Conservation (phyloP, 2,113 vertebrate genomes). For the Aptenodytes forsteri region DNA sequence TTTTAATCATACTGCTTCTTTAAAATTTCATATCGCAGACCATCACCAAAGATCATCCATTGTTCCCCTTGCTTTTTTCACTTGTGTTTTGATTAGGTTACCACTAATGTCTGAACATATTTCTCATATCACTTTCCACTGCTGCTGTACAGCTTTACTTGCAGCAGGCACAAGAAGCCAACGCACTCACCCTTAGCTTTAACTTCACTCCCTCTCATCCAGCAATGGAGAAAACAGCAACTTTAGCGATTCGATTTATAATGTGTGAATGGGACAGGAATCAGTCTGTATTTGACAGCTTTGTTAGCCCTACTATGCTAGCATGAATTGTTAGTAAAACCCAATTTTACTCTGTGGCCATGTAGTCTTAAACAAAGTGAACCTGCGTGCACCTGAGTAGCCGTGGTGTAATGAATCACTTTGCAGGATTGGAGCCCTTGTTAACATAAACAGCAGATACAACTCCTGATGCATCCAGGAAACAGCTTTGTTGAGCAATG, state of each 20-base stretch:
- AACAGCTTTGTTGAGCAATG: background rate
- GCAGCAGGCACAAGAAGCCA: background rate
- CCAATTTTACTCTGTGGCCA: background rate
- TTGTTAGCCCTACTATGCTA: background rate
- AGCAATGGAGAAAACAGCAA: background rate
- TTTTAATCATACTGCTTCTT: background rate
- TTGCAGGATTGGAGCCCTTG: background rate
- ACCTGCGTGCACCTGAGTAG: background rate
- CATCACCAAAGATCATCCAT: background rate
- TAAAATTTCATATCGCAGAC: background rate
- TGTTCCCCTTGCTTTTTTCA: conserved; percentile 8
- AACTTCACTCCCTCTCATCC: background rate
- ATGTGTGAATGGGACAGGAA: background rate
- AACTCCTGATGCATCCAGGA: background rate
- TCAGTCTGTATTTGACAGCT: background rate
- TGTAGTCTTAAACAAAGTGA: background rate
- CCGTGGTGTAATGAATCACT: background rate
- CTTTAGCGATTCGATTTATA: background rate
- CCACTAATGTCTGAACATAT: background rate
- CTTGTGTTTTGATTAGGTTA: background rate
- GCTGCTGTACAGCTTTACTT: background rate
- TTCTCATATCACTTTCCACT: background rate
- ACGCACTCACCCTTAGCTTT: background rate
- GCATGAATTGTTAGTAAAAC: background rate
- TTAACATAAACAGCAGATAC: background rate